Evolutionary conservation across 2,797 vertebrate genomes (phyloP).

Genomic region (Malacoctenus gilli): DNA sequence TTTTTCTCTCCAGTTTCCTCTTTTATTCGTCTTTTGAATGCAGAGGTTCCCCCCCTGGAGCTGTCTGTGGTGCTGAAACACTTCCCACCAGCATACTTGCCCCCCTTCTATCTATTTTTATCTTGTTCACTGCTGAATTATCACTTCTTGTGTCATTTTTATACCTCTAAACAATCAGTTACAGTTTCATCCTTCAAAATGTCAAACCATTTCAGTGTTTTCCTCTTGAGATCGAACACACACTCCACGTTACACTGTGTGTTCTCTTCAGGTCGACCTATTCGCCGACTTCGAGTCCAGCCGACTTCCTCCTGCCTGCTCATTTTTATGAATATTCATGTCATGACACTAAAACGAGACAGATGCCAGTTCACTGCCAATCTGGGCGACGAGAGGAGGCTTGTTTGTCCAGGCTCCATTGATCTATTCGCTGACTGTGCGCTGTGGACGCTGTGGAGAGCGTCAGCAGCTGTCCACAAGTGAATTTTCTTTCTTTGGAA

Average conservation of each 20-base stretch:
- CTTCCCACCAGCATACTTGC: neutral
- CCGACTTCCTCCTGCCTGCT: no score
- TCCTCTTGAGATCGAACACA: no score
- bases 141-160: no score
- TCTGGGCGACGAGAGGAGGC: conserved; percentile 12
- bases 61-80: conserved; percentile 46
- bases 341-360: no score
- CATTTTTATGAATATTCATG: no score
- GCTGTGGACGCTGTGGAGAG: conserved; percentile 27
- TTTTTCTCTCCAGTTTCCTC: neutral
- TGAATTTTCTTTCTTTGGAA: conserved; percentile 20
- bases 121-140: neutral
- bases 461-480: conserved; percentile 30
- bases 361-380: conserved; percentile 16
- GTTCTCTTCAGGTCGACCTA: no score
- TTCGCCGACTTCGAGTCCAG: no score
- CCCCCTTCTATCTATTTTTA: neutral
- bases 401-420: conserved; percentile 47
- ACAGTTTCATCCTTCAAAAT: no score
- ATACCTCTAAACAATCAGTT: no score
- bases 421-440: conserved; percentile 51
- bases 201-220: no score
- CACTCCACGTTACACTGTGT: no score
- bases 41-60: neutral
- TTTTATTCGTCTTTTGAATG: neutral